Evolutionary conservation across 2,888 invertebrate genomes (phyloP), one percentile per base, ranked within the genome.

Genomic region (Apodemia zela): DNA sequence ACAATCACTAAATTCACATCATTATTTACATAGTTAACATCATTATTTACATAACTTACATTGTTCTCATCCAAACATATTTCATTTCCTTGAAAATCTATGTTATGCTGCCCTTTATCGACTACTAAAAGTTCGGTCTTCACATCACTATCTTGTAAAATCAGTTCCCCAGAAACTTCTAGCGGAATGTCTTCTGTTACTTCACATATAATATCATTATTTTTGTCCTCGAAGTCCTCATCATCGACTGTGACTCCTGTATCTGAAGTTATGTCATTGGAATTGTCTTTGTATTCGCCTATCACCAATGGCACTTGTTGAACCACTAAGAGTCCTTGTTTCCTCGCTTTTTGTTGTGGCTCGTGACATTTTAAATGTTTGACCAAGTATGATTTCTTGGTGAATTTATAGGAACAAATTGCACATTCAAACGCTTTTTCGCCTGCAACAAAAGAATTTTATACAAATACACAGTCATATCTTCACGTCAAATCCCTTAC

Each of bases 391-490:
- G 81, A 75, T 71, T 84, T 88, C 3, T 85, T 82, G n/a, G 81
- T 67, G 65, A 82, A 88, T 62, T 78, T 84, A 38, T 73, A 73
- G 1, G 75, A 65, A 64, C 90, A 91, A 18, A 73, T 71, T 0
- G 78, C 75, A 63, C 90, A 91, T 69, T 87, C 85, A 63, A 80
- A 89, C 7, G 89, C 88, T 69, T 82, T 87, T 71, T 89, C 89
- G 49, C 88, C 90, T 91, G 78, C 0, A 75, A 64, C 33, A 69
- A 64, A 29, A 61, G n/a, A 21, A 51, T 3, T 59, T 49, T 38
- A 38, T 11, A 38, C 0, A 13, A 0, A 4, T 10, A 7, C n/a
- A n/a, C n/a, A 13, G 15, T 10, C 13, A 51, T n/a, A 18, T 10
- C 18, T 17, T 21, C 8, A 11, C 18, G 25, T 3, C 8, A 21